phyloP scores from a whole-genome alignment of 2,797 vertebrate genomes.

The Garrulus glandarius region DNA sequence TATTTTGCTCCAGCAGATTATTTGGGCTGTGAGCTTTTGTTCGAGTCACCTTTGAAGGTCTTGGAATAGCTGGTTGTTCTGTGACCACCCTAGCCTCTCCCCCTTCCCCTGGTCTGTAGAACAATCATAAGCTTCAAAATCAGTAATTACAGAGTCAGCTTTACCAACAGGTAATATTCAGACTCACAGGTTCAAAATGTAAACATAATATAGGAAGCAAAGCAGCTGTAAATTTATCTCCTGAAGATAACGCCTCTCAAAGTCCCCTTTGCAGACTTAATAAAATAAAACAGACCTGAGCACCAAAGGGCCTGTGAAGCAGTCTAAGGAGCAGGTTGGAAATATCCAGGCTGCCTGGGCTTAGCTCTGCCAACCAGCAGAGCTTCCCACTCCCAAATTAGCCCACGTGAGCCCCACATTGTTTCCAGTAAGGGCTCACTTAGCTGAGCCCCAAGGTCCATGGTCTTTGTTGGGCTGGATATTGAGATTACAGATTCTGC shows the following conservation, averaged over 20 bases:
- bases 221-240: conserved; percentile 26
- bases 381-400: not conserved
- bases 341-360: not conserved
- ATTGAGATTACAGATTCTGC: conserved; percentile 25
- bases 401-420: accelerated
- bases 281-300: not conserved
- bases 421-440: not conserved
- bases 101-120: not conserved
- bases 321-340: not conserved
- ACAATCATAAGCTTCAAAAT: conserved; percentile 28
- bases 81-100: not conserved
- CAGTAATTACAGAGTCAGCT: conserved; percentile 38
- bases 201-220: conserved; percentile 29
- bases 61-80: not conserved
- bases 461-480: not conserved
- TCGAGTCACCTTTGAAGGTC: not conserved
- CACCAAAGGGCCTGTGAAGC: not conserved
- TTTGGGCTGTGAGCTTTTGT: not conserved
- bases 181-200: not conserved
- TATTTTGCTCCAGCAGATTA: not conserved
- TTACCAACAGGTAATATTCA: conserved; percentile 31
- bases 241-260: not conserved
- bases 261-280: conserved; percentile 17
- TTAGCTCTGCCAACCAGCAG: not conserved
- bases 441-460: not conserved